Conservation (phyloP, 2,888 invertebrate species). For the Anagyrus pseudococci region DNA sequence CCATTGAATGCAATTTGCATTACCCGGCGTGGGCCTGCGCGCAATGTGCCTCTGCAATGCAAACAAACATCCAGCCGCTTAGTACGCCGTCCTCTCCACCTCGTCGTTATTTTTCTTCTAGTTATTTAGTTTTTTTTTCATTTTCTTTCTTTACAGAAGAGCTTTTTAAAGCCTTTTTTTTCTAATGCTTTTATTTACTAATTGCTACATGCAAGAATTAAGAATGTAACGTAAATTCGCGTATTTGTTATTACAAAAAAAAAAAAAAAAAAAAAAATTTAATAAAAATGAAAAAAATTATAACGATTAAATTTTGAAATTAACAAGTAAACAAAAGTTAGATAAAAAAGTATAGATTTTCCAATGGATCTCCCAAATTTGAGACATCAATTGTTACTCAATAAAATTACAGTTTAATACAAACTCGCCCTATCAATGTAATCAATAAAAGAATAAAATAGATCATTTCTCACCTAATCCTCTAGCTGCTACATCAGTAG, state of each 20-base stretch:
- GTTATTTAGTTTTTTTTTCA: conserved; percentile 21
- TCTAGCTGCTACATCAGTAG: conserved; percentile 93
- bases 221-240: too few species aligned
- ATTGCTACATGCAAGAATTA: conserved; percentile 20
- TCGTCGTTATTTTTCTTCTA: conserved; percentile 20
- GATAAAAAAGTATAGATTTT: conserved; percentile 15
- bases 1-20: conserved; percentile 55
- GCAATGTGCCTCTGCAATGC: conserved; percentile 63
- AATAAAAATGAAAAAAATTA: neutral
- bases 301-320: conserved; percentile 12
- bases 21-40: conserved; percentile 62
- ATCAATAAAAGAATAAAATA: conserved; percentile 2
- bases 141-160: conserved; percentile 21
- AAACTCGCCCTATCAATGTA: conserved; percentile 26
- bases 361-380: too few species aligned
- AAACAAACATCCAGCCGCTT: conserved; percentile 61
- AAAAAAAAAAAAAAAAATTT: conserved; percentile 24
- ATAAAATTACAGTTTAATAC: conserved; percentile 25
- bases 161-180: too few species aligned
- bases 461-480: conserved; percentile 75
- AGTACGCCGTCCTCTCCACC: conserved; percentile 53
- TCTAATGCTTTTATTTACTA: conserved; percentile 11
- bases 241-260: conserved; percentile 14
- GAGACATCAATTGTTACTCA: conserved; percentile 18
- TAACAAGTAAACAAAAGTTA: conserved; percentile 25